Base-by-base conservation (phyloP, 1,140 invertebrate genomes). In the Apolygus lucorum region DNA sequence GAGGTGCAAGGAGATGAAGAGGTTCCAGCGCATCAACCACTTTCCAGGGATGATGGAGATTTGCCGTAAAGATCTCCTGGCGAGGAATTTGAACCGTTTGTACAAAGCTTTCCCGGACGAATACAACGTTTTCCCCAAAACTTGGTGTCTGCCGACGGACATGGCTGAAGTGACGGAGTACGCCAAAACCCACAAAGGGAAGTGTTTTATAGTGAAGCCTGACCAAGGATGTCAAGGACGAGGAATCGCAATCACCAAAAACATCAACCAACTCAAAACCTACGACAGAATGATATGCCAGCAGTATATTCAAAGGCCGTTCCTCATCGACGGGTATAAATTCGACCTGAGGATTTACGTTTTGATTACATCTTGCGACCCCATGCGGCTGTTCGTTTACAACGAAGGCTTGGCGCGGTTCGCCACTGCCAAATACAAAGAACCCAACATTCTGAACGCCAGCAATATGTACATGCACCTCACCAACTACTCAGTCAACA, bases 401-500 rank as follows among this genome's bases (percentile, higher is more conserved):
- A 92, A 98, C 74, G 95, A 99, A 81, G 96, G 96, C 2, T 82
- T 99, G 42, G 94, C 92, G 0, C 85, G 92, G 86, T 95, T 96
- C 79, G 92, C 92, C 0, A 96, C 93, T 1, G 89, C 85, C 72
- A 84, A 89, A 74, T 95, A 95, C 76, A 85, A 86, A 63, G 88
- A 92, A 74, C 92, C 92, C 0, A 89, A 84, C 59, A 81, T 84
- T 17, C 84, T 87, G 34, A 96, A 96, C 74, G 84, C 89, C 1
- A 83, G 84, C 0, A 92, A 96, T 77, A 85, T 94, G 29, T 99
- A 88, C 77, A 98, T 98, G 92, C 96, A 99, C 80, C 81, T 99
- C 69, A 99, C 96, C 0, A 99, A 99, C 82, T 99, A 98, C 77
- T 91, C 93, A 0, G 86, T 98, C 0, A 98, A 99, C 79, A 97